These are phyloP conservation scores for Cantharis rustica DNA, from an alignment of 2,888 invertebrate genomes.

Conservation along the genomic window DNA sequence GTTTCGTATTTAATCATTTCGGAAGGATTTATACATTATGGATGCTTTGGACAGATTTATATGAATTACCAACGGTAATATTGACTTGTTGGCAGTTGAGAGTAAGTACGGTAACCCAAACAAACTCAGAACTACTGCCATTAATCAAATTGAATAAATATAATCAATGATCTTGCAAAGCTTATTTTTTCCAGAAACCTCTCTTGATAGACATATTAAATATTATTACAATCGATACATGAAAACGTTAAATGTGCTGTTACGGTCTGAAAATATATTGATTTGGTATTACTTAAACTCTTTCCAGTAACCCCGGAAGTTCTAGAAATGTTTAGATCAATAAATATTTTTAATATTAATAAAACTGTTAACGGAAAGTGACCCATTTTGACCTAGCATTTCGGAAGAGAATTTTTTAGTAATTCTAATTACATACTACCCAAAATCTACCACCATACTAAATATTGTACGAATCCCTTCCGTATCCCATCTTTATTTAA, in stretches of 20 bases:
- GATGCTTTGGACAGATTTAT: background rate
- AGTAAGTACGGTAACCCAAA: background rate
- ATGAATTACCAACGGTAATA: background rate
- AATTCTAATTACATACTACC: too few relatives aligned
- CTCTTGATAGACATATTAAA: background rate
- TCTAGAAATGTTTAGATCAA: background rate
- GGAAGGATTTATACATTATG: background rate
- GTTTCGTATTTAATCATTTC: background rate
- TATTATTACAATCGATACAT: background rate
- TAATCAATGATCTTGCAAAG: background rate
- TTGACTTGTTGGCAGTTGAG: background rate
- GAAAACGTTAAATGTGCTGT: background rate
- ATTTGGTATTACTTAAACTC: background rate
- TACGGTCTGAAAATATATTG: background rate
- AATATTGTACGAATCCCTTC: background rate
- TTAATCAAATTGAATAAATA: background rate
- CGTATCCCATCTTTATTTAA: background rate
- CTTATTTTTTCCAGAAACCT: background rate
- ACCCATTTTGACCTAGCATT: background rate
- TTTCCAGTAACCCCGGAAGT: background rate
- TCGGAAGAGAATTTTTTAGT: background rate
- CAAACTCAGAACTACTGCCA: background rate
- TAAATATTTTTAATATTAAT: background rate
- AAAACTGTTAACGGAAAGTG: background rate
- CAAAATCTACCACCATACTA: background rate